Evolutionary conservation across 35 echinoderm and acorn worm genomes (phyloP), one percentile per base, ranked within the genome.

Genomic region (Amphiura filiformis): DNA sequence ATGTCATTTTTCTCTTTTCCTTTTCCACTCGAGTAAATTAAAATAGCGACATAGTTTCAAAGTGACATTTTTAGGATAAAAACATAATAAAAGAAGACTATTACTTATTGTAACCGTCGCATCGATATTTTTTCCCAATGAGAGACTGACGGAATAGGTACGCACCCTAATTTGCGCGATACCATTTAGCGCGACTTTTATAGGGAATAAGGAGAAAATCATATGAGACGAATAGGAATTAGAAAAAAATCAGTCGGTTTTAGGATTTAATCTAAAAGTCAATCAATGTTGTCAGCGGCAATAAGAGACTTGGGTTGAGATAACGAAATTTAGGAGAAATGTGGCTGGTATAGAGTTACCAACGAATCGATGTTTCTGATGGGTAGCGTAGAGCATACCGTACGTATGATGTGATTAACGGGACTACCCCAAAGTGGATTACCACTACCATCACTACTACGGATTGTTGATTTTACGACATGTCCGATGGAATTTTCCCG

Each of bases 241-340:
- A 15, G 26, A 3, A 30, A 26, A 70, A 70, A 70, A 70, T 2
- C 4, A 70, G 61, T 70, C 1, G 61, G 26, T 70, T 70, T 70
- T 70, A 70, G 61, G 26, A 70, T 70, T 70, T 70, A 70, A 70
- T 70, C 61, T 70, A 70, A 70, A 70, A 70, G 61, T 70, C 61
- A 70, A 70, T 70, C 61, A 70, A 70, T 18, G 61, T 30, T 70
- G 61, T 70, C 61, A 70, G 1, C 7, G 7, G 61, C 61, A 70
- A 70, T 70, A 70, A 18, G 61, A 70, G 61, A 70, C 61, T 47
- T n/a, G 26, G 61, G 61, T 23, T 70, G 15, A 70, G 61, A 11
- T 70, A 70, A 70, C 61, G 61, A 70, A 70, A 70, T 70, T 52
- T 70, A n/a, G 61, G 61, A 70, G 61, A 70, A 70, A 70, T 70